Evolutionary conservation across 2,888 invertebrate genomes (phyloP), one percentile per base, ranked within the genome.

Genomic region (Acanthacorydalis orientalis): DNA sequence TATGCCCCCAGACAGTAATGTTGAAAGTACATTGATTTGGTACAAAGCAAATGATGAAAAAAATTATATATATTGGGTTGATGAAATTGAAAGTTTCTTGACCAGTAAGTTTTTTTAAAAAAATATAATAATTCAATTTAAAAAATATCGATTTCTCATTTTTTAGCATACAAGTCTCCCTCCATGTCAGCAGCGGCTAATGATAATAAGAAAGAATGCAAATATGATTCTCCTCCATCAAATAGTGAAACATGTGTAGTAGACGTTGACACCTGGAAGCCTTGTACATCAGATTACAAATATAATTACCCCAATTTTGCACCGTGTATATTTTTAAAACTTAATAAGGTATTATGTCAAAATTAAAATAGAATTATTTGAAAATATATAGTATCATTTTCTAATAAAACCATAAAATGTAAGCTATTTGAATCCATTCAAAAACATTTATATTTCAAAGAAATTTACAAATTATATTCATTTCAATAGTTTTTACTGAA

Each of bases 1-100:
- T 53, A 89, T 91, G 85, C 92, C 90, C 54, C 81, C 91, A 57
- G 85, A 86, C 58, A 77, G 78, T 50, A 91, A 88, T 65, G 89
- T 92, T 57, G 93, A 93, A 65, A 95, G 93, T 65, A 96, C 96
- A 53, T 78, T 98, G 59, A 87, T 98, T 68, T 90, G 92, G 83
- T 96, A 92, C 75, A 85, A 81, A 67, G 77, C 79, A 53, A 76
- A 76, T 57, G 79, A 82, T 61, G 75, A 76, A 60, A 80, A 82
- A 48, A 88, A 88, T 63, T 82, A 80, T 60, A 73, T 79, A 57
- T 80, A 82, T 61, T 91, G 90, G 90, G 78, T 82, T 54, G 69
- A 73, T 46, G 80, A 83, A 64, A 74, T 91, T 56, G 78, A 81
- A 55, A 68, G 70, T 44, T 92, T 86, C 66, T 72, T 93, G 54